Percentiles rank a stretch among this genome's conserved stretches.
phyloP scores from a whole-genome alignment of 2,797 vertebrate species.

The Enteromius treurensis region DNA sequence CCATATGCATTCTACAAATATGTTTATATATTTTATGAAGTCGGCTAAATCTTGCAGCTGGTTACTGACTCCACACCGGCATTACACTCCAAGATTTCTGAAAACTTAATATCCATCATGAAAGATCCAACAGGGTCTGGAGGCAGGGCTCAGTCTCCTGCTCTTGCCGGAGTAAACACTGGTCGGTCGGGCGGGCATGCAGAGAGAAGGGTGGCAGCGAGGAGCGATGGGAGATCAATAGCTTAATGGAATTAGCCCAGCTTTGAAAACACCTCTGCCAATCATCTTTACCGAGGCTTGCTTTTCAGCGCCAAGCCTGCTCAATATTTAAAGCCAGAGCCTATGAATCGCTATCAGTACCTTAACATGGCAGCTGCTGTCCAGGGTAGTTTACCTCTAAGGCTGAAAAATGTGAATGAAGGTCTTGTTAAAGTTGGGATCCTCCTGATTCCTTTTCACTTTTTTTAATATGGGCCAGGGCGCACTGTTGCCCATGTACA shows the following conservation, averaged over 20 bases:
- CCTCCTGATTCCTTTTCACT: conserved; percentile 33
- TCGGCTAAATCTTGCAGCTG: conserved; percentile 46
- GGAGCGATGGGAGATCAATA: conserved; percentile 75
- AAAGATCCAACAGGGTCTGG: conserved; percentile 54
- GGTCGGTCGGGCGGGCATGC: conserved; percentile 63
- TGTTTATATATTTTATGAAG: conserved; percentile 20
- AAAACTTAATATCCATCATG: conserved; percentile 66
- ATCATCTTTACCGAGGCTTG: conserved; percentile 80
- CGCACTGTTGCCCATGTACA: not conserved
- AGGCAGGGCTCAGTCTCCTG: conserved; percentile 57
- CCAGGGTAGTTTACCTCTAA: conserved; percentile 58
- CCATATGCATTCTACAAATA: not conserved
- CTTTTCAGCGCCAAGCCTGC: conserved; percentile 64
- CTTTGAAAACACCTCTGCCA: conserved; percentile 82
- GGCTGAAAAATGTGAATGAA: conserved; percentile 56
- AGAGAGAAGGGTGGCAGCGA: conserved; percentile 59
- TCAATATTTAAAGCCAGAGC: conserved; percentile 74
- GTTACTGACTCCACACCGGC: conserved; percentile 58
- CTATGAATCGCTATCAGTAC: conserved; percentile 60
- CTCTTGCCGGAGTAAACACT: conserved; percentile 68
- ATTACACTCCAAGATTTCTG: conserved; percentile 61
- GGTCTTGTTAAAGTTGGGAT: conserved; percentile 56
- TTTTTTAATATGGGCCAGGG: conserved; percentile 45
- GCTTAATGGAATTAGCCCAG: conserved; percentile 82
- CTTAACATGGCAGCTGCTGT: conserved; percentile 63